A percentile compares a stretch with the other conserved stretches of the same genome.
These are phyloP conservation scores for Silurus meridionalis DNA, from an alignment of 2,113 vertebrate species.

Conservation along the genomic window DNA sequence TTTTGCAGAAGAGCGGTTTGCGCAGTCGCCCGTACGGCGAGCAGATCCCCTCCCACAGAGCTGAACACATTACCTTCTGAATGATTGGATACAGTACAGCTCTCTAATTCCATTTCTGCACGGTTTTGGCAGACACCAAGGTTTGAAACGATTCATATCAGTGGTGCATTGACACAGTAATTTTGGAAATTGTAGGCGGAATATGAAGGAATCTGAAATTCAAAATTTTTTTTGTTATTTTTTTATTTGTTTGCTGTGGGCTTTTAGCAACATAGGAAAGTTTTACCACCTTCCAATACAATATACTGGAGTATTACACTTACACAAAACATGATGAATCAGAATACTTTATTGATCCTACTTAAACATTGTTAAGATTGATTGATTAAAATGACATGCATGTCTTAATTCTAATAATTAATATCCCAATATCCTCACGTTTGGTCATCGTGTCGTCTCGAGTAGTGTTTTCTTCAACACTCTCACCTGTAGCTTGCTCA, in stretches of 20 bases:
- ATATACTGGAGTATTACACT: too few species aligned
- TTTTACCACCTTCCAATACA: background rate
- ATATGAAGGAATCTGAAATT: background rate
- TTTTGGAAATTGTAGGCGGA: background rate
- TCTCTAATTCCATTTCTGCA: constrained; percentile 18
- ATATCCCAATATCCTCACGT: background rate
- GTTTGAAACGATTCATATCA: background rate
- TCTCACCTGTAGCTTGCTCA: background rate
- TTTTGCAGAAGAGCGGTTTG: background rate
- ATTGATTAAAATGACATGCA: too few species aligned
- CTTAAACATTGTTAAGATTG: too few species aligned
- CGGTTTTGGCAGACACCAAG: background rate
- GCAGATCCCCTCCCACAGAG: constrained; percentile 27
- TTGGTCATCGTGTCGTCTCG: background rate
- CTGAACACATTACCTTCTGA: constrained; percentile 25
- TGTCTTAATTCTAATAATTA: background rate
- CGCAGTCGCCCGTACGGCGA: background rate
- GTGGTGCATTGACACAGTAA: background rate
- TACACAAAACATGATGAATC: background rate
- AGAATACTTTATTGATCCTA: background rate
- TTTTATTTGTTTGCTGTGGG: background rate
- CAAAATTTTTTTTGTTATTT: background rate
- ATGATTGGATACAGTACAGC: background rate
- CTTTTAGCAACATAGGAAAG: background rate
- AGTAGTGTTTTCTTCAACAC: background rate